phyloP scores from a whole-genome alignment of 2,888 invertebrate genomes.

The Acanthoscelides obtectus region DNA sequence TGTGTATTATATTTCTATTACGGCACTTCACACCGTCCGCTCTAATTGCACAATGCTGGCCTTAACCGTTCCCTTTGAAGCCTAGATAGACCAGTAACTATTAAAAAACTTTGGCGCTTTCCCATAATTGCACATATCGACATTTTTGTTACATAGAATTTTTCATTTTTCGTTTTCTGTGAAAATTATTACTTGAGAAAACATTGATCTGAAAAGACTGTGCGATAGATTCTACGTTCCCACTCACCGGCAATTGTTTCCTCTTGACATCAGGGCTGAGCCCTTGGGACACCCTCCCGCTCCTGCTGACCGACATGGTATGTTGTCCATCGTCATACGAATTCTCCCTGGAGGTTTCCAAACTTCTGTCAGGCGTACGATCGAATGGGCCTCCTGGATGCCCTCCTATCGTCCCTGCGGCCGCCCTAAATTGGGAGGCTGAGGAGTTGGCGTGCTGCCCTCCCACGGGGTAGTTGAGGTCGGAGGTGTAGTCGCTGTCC shows the following conservation, averaged over 20 bases:
- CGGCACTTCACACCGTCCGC: too few relatives aligned
- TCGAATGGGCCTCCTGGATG: constrained; percentile 49
- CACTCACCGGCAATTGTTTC: constrained; percentile 32
- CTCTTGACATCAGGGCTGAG: constrained; percentile 43
- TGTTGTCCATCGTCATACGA: constrained; percentile 65
- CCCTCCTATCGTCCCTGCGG: constrained; percentile 46
- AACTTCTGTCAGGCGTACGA: constrained; percentile 72
- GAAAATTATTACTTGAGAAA: too few relatives aligned
- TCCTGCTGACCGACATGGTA: background rate
- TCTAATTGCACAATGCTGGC: too few relatives aligned
- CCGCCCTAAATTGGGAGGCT: constrained; percentile 79
- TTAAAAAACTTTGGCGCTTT: too few relatives aligned
- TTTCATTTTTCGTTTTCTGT: too few relatives aligned
- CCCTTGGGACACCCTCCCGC: constrained; percentile 31
- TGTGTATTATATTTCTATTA: too few relatives aligned
- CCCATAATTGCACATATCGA: too few relatives aligned
- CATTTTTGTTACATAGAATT: too few relatives aligned
- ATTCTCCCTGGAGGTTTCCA: constrained; percentile 76
- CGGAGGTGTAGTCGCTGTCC: constrained; percentile 95
- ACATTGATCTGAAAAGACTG: too few relatives aligned
- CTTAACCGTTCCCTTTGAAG: too few relatives aligned
- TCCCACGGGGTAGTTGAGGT: constrained; percentile 88
- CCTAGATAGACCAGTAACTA: too few relatives aligned
- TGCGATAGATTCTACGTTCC: too few relatives aligned
- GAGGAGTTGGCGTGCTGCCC: constrained; percentile 88